phyloP scores from a whole-genome alignment of 1,140 invertebrate genomes.

The Drosophila seguyi region DNA sequence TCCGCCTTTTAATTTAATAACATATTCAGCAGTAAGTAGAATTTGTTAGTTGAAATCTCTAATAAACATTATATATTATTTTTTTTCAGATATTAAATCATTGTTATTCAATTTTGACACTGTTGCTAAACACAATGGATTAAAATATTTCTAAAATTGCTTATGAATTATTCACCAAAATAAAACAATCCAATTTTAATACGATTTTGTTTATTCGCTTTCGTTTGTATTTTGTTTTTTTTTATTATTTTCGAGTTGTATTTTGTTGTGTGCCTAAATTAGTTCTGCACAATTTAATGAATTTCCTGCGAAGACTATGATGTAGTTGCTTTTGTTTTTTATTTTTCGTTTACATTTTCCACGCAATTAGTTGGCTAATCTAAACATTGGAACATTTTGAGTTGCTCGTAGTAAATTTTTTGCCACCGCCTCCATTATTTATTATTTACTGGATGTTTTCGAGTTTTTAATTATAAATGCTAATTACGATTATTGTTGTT shows the following conservation, averaged over 20 bases:
- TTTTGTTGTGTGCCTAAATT: conserved; percentile 64
- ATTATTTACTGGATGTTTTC: conserved; percentile 52
- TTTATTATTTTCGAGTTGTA: conserved; percentile 26
- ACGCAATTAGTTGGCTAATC: conserved; percentile 76
- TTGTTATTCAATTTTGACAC: conserved; percentile 54
- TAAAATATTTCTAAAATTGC: conserved; percentile 6
- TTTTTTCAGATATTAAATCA: conserved; percentile 54
- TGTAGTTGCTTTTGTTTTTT: conserved; percentile 47
- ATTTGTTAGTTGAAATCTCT: not conserved
- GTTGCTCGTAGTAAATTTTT: conserved; percentile 74
- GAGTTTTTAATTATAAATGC: conserved; percentile 67
- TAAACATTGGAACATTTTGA: conserved; percentile 80
- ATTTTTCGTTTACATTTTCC: conserved; percentile 62
- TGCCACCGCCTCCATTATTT: conserved; percentile 33
- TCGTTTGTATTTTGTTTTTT: conserved; percentile 10
- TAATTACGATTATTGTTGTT: conserved; percentile 71
- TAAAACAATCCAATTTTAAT: conserved; percentile 9
- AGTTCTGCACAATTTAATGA: conserved; percentile 72
- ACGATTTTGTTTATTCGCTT: conserved; percentile 42
- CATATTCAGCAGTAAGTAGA: conserved; percentile 40
- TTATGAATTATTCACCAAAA: conserved; percentile 11
- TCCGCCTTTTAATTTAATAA: conserved; percentile 50
- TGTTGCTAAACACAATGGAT: conserved; percentile 9
- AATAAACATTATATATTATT: not conserved
- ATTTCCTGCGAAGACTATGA: conserved; percentile 64